Evolutionary conservation across 2,113 vertebrate species (phyloP).

Genomic region (Microcebus jonahi): DNA sequence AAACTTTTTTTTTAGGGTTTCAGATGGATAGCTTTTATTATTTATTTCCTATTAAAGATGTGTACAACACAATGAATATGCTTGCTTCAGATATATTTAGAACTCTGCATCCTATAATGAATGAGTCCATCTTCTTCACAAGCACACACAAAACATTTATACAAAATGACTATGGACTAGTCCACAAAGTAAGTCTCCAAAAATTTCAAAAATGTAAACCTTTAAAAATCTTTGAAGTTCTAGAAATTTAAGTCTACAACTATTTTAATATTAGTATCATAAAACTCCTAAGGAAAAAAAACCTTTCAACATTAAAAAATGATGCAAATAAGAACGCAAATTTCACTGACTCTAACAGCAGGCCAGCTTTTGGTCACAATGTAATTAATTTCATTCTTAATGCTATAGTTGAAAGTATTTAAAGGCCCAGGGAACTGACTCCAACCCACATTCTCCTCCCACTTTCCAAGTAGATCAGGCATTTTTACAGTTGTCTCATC

Average conservation of each 20-base stretch:
- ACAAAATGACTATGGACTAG: background rate
- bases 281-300: background rate
- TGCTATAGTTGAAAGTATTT: background rate
- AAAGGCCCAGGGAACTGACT: background rate
- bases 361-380: background rate
- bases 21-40: background rate
- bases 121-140: background rate
- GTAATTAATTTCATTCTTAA: background rate
- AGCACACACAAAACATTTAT: background rate
- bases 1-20: background rate
- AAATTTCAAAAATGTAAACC: background rate
- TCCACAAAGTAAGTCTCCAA: background rate
- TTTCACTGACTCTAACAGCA: background rate
- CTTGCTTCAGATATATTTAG: background rate
- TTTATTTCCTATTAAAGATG: background rate
- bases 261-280: background rate
- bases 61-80: background rate
- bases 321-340: background rate
- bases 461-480: background rate
- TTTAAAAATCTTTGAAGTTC: background rate
- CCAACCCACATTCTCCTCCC: background rate
- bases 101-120: background rate
- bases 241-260: background rate
- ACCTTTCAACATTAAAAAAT: background rate
- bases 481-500: background rate